phyloP scores from a whole-genome alignment of 2,888 invertebrate genomes.

The Leptinotarsa juncta region DNA sequence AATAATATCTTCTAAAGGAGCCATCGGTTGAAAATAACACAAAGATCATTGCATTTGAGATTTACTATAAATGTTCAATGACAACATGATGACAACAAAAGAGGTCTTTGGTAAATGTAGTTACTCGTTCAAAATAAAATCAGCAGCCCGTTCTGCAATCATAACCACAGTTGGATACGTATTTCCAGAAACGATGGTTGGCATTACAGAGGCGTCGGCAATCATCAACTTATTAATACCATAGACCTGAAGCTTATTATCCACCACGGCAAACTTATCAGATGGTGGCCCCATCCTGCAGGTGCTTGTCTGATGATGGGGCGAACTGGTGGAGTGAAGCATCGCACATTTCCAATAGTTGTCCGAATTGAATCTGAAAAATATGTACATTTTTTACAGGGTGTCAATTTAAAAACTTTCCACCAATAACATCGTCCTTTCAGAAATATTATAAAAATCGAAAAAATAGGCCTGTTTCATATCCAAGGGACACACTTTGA shows the following conservation, averaged over 20 bases:
- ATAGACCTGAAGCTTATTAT: constrained; percentile 41
- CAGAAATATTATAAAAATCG: too few relatives aligned
- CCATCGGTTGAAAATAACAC: too few relatives aligned
- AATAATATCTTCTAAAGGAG: too few relatives aligned
- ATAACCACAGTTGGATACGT: constrained; percentile 45
- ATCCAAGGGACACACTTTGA: too few relatives aligned
- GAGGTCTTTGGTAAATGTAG: background rate
- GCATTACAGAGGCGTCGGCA: constrained; percentile 48
- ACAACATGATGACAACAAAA: too few relatives aligned
- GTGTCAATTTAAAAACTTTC: too few relatives aligned
- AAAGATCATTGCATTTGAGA: too few relatives aligned
- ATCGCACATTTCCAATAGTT: constrained; percentile 79
- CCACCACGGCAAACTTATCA: constrained; percentile 74
- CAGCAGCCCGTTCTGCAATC: constrained; percentile 45
- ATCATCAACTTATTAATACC: constrained; percentile 46
- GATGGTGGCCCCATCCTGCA: constrained; percentile 79
- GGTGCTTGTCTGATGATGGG: constrained; percentile 82
- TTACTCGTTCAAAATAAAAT: constrained; percentile 35
- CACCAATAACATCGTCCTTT: too few relatives aligned
- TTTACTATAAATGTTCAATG: too few relatives aligned
- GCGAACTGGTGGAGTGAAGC: constrained; percentile 74
- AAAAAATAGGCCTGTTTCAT: too few relatives aligned
- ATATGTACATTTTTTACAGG: too few relatives aligned
- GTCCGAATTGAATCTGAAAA: constrained; percentile 66
- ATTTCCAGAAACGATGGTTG: constrained; percentile 42